phyloP scores from a whole-genome alignment of 2,113 vertebrate species.

The Myotis lucifugus region DNA sequence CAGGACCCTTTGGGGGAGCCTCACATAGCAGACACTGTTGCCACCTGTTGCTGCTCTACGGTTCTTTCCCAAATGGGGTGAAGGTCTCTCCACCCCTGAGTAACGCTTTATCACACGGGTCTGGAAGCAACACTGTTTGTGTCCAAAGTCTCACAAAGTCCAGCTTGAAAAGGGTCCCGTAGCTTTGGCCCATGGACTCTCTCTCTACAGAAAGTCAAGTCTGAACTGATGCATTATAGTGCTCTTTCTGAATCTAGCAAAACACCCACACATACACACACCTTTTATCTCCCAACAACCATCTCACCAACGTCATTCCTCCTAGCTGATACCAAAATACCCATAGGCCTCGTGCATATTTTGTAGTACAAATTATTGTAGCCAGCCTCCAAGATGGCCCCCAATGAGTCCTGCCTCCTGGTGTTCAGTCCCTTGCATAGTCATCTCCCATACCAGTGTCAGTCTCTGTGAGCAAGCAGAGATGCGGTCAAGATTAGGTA shows the following conservation, averaged over 20 bases:
- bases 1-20: not conserved
- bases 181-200: not conserved
- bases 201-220: not conserved
- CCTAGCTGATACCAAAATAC: not conserved
- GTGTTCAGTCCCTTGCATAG: not conserved
- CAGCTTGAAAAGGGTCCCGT: not conserved
- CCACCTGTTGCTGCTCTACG: not conserved
- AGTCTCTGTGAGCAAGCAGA: not conserved
- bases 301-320: not conserved
- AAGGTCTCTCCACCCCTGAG: not conserved
- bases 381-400: not conserved
- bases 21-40: accelerated
- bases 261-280: not conserved
- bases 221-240: not conserved
- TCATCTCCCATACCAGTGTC: not conserved
- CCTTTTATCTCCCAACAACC: not conserved
- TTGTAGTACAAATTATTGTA: not conserved
- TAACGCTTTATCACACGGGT: not conserved
- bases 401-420: not conserved
- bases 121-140: not conserved
- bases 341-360: not conserved
- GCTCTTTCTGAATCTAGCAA: not conserved
- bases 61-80: not conserved
- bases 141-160: not conserved
- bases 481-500: not conserved